A percentile compares a stretch with the other conserved stretches of the same genome.
These are phyloP conservation scores for Escarpia spicata DNA, from an alignment of 2,888 invertebrate species.

Conservation along the genomic window DNA sequence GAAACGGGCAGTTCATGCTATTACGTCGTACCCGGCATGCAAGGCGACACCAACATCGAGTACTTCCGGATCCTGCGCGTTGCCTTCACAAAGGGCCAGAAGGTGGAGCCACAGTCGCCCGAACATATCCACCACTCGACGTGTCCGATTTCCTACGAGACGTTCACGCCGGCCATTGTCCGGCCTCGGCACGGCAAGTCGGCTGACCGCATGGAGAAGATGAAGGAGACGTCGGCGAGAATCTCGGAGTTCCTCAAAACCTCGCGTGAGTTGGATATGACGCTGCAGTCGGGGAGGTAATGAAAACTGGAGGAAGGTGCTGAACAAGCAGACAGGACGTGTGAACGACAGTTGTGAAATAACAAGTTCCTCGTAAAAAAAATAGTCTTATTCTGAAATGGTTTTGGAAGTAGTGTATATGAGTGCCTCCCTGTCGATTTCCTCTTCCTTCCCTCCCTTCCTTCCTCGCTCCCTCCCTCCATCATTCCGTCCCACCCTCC, in stretches of 20 bases:
- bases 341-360: not conserved
- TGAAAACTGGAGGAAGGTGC: too few species aligned
- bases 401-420: not conserved
- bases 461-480: not conserved
- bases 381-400: not conserved
- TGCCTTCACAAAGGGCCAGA: slow-evolving; percentile 29
- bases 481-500: not conserved
- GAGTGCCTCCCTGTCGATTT: not conserved
- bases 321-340: too few species aligned
- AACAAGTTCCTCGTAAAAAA: not conserved
- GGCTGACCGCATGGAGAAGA: slow-evolving; percentile 40
- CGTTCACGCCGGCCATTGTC: slow-evolving; percentile 44
- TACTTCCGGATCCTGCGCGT: slow-evolving; percentile 42
- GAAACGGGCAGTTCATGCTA: slow-evolving; percentile 40
- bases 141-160: slow-evolving; percentile 44
- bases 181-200: slow-evolving; percentile 29
- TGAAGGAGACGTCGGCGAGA: slow-evolving; percentile 40
- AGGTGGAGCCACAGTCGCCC: not conserved
- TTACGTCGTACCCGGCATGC: slow-evolving; percentile 38
- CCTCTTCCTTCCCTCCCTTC: not conserved
- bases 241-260: slow-evolving; percentile 37
- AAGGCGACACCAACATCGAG: slow-evolving; percentile 36
- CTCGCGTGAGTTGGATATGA: slow-evolving; percentile 29
- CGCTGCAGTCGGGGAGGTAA: not conserved
- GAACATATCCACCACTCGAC: slow-evolving; percentile 8